Base-by-base conservation (phyloP, 2,113 vertebrate species). In the Oceanodroma tethys region DNA sequence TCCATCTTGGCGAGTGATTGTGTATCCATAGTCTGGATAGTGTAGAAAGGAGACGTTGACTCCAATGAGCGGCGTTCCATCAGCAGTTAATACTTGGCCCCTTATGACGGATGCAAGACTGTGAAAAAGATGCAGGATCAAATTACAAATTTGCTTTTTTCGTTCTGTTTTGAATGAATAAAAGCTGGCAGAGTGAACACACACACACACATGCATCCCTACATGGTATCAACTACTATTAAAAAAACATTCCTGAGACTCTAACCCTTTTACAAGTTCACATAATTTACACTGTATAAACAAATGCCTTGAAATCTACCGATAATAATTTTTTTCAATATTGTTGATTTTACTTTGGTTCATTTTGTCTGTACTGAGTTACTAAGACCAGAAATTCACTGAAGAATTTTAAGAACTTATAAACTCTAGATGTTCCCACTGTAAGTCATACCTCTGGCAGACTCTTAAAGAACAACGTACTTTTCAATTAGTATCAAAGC, bases 1-100 rank as follows among this genome's bases (percentile, higher is more conserved):
- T 98, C 99, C 99, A 7, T 99, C 99, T 87, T 99, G 99, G 87
- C 99, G 99, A 27, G 99, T 99, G 97, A 99, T 98, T 70, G 99
- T 99, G 91, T 99, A 99, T 38, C 99, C 99, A 21, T 99, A 99
- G 81, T 99, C 99, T 2, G 99, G 98, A 94, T 99, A 99, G 97
- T 99, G 99, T 74, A 99, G 98, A 92, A 99, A 99, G 11, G 99
- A 99, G 92, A 99, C 99, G n/a, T 99, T 99, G 81, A 99, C 99
- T 97, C 99, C 99, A 82, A 99, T 99, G 93, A 99, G 99, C 6
- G 99, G 99, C 0, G 99, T 99, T 90, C 99, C 99, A 38, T 99
- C 99, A 53, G 99, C 99, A 16, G 99, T 99, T 81, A 99, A 98
- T 70, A 99, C 99, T 95, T 99, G 99, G 97, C 99, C 99, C 93